Conservation (phyloP, 2,113 vertebrate species). For the Megaleporinus macrocephalus region DNA sequence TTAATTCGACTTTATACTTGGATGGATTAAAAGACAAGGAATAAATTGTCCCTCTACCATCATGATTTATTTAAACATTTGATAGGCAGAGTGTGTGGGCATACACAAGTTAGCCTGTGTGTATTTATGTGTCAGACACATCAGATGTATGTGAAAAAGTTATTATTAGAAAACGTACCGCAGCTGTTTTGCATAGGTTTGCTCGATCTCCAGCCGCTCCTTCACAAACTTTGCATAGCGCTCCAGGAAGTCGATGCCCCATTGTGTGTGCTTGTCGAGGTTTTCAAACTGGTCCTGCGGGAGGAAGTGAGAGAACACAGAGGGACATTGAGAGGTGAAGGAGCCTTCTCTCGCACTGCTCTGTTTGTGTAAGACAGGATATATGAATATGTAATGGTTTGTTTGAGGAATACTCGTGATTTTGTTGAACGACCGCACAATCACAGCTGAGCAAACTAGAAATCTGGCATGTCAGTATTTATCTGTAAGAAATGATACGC, state of each 20-base stretch:
- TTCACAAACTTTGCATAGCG: slow-evolving; percentile 98
- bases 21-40: neutral
- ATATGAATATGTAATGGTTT: slow-evolving; percentile 39
- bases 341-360: slow-evolving; percentile 2
- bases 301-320: slow-evolving; percentile 63
- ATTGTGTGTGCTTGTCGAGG: slow-evolving; percentile 97
- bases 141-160: neutral
- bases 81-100: neutral
- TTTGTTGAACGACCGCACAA: slow-evolving; percentile 8
- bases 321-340: slow-evolving; percentile 13
- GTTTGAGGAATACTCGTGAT: slow-evolving; percentile 30
- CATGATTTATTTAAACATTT: slow-evolving; percentile 1
- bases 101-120: too few relatives aligned
- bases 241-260: slow-evolving; percentile 98
- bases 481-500: too few relatives aligned
- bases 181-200: slow-evolving; percentile 96
- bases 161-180: slow-evolving; percentile 77
- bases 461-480: neutral
- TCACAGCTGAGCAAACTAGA: slow-evolving; percentile 5
- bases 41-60: neutral
- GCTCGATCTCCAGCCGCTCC: slow-evolving; percentile 97
- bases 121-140: neutral
- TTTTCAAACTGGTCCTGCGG: slow-evolving; percentile 97
- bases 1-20: neutral
- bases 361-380: slow-evolving; percentile 41